phyloP scores from a whole-genome alignment of 2,113 vertebrate genomes.

The Anguilla japonica region DNA sequence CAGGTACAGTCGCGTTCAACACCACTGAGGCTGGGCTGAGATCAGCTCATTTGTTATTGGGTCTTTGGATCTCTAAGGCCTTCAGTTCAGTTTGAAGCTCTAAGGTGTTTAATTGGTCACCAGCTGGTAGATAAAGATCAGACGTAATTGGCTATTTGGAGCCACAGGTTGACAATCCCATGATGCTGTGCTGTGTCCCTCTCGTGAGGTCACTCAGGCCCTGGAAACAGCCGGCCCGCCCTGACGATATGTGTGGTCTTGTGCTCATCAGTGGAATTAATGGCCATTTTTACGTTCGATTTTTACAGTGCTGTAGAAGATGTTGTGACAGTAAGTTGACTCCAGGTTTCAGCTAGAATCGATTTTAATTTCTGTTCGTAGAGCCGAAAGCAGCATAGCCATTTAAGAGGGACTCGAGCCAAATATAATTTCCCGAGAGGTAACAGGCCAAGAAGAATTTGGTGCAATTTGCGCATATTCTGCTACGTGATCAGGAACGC shows the following conservation, averaged over 20 bases:
- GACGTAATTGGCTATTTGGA: not conserved
- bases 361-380: too few species aligned
- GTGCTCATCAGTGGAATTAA: not conserved
- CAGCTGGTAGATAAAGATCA: not conserved
- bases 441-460: too few species aligned
- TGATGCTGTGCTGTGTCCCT: not conserved
- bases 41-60: not conserved
- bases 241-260: not conserved
- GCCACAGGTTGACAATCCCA: not conserved
- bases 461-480: not conserved
- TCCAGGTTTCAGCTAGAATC: not conserved
- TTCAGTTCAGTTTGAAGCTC: not conserved
- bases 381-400: too few species aligned
- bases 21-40: not conserved
- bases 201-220: not conserved
- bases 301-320: not conserved
- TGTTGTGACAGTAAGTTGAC: not conserved
- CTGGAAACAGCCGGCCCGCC: not conserved
- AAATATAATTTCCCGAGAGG: too few species aligned
- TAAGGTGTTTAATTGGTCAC: not conserved
- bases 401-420: too few species aligned
- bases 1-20: not conserved
- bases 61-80: not conserved
- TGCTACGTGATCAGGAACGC: not conserved
- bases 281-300: not conserved